These are phyloP conservation scores for Limenitis camilla DNA, from an alignment of 2,888 invertebrate species.

Conservation along the genomic window DNA sequence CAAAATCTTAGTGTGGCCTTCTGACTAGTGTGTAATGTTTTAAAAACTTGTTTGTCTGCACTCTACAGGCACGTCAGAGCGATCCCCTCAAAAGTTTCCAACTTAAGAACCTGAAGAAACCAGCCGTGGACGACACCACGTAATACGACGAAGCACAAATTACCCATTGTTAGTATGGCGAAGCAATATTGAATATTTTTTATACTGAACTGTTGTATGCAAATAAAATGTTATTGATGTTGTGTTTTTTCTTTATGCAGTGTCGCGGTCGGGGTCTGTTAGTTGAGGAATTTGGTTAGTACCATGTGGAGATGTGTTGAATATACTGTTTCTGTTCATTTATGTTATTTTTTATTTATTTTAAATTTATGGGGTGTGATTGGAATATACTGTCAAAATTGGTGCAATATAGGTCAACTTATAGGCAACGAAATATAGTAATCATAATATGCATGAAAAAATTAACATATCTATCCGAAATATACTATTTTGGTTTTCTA, in stretches of 20 bases:
- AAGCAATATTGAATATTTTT: conserved; percentile 5
- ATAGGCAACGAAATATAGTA: too few species aligned
- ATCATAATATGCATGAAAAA: too few species aligned
- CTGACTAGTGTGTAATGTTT: too few species aligned
- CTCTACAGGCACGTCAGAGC: conserved; percentile 57
- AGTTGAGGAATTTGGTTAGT: conserved; percentile 39
- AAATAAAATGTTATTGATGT: conserved; percentile 36
- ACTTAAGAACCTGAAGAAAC: conserved; percentile 72
- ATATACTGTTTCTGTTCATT: conserved; percentile 4
- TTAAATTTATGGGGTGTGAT: neutral
- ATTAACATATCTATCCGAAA: too few species aligned
- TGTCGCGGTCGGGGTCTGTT: conserved; percentile 31
- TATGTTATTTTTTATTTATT: conserved; percentile 19
- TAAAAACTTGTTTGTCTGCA: too few species aligned
- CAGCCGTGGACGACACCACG: conserved; percentile 31
- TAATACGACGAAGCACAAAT: conserved; percentile 32
- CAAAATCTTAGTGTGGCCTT: too few species aligned
- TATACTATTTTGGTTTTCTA: too few species aligned
- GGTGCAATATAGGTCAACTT: too few species aligned
- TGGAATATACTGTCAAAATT: too few species aligned
- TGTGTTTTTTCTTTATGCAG: conserved; percentile 43
- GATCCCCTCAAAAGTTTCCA: conserved; percentile 81
- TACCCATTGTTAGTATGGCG: conserved; percentile 45
- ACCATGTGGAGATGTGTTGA: conserved; percentile 19
- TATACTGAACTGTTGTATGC: conserved; percentile 12